Evolutionary conservation across 2,113 vertebrate genomes (phyloP).

Genomic region (Suricata suricatta): DNA sequence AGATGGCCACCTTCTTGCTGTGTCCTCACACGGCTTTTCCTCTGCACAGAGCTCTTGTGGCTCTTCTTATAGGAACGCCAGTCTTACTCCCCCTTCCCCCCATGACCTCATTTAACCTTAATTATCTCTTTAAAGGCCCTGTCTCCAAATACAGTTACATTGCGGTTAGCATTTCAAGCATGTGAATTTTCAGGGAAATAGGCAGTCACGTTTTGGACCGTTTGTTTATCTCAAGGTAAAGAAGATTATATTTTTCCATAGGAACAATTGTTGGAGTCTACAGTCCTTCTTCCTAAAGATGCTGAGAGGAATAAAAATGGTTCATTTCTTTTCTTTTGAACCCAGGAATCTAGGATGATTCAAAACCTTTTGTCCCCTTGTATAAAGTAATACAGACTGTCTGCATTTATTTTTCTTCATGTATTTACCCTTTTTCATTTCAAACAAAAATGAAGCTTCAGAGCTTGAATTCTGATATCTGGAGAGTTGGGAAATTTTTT

Average conservation of each 20-base stretch:
- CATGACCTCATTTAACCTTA: conserved; percentile 6
- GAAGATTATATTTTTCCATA: not conserved
- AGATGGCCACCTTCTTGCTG: not conserved
- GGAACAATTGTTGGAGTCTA: not conserved
- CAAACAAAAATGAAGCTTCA: not conserved
- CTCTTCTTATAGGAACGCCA: not conserved
- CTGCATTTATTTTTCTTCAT: not conserved
- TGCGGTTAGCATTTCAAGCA: not conserved
- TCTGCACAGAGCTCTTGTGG: not conserved
- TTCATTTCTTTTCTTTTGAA: not conserved
- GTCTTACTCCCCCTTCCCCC: not conserved
- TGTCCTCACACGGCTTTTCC: not conserved
- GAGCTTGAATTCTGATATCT: not conserved
- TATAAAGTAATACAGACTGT: not conserved
- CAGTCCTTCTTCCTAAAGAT: not conserved
- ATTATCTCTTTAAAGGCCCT: not conserved
- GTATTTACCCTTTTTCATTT: not conserved
- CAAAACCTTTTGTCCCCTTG: not conserved
- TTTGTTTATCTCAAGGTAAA: conserved; percentile 2
- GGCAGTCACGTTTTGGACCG: not conserved
- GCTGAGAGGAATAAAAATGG: not conserved
- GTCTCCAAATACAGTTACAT: not conserved
- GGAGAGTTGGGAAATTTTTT: not conserved
- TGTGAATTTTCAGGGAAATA: not conserved
- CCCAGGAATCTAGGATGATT: not conserved